Evolutionary conservation across 2,797 vertebrate genomes (phyloP).

Genomic region (Gastrophryne carolinensis): DNA sequence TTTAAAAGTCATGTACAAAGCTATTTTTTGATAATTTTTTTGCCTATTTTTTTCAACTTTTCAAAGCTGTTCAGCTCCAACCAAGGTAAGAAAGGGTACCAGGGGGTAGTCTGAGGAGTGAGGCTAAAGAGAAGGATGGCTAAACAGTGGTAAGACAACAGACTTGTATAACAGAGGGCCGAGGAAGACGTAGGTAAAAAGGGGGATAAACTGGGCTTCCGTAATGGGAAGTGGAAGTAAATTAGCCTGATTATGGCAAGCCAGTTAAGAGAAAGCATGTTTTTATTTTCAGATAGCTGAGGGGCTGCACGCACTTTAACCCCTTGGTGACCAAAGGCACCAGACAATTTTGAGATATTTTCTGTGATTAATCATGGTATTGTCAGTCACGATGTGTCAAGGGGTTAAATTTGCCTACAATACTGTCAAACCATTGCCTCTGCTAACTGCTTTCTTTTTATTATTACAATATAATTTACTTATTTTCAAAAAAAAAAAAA

Average conservation of each 20-base stretch:
- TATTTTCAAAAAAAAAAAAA: conserved; percentile 84
- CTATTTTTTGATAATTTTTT: conserved; percentile 54
- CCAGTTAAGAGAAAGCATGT: conserved; percentile 27
- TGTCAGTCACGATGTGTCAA: conserved; percentile 56
- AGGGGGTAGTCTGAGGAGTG: conserved; percentile 5
- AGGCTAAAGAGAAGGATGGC: neutral
- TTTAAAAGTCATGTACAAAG: conserved; percentile 85
- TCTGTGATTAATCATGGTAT: conserved; percentile 21
- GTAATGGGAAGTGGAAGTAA: neutral
- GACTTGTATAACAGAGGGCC: conserved; percentile 68
- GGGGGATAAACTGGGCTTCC: conserved; percentile 65
- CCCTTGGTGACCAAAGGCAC: conserved; percentile 2
- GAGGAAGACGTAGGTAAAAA: conserved; percentile 66
- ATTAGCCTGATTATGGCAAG: conserved; percentile 27
- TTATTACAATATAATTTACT: conserved; percentile 99
- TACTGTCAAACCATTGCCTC: conserved; percentile 93
- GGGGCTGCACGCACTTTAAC: conserved; percentile 38
- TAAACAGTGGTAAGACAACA: conserved; percentile 15
- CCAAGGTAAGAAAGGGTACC: conserved; percentile 35
- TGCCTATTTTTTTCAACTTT: conserved; percentile 49
- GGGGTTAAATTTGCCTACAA: conserved; percentile 80
- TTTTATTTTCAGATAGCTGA: conserved; percentile 29
- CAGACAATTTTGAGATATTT: conserved; percentile 2
- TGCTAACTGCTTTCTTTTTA: conserved; percentile 83
- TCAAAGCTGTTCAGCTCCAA: conserved; percentile 49